phyloP scores from a whole-genome alignment of 2,888 invertebrate species.

The Epirrhoe tristata region DNA sequence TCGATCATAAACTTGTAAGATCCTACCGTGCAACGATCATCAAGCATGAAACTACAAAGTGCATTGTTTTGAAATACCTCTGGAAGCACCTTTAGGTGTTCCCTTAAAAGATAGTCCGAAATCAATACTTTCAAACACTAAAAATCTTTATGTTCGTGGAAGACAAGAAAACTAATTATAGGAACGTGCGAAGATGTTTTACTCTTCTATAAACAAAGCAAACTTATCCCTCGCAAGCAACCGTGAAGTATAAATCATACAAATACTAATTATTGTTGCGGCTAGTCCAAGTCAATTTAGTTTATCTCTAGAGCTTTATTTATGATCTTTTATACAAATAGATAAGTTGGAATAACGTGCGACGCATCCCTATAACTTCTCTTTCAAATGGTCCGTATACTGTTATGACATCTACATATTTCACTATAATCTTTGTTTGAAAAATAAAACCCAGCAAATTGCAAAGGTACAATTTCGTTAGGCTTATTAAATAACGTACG shows the following conservation, averaged over 20 bases:
- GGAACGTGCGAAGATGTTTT: constrained; percentile 4
- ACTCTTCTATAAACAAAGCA: constrained; percentile 31
- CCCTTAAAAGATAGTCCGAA: not conserved
- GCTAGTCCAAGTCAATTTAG: constrained; percentile 74
- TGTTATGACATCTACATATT: constrained; percentile 67
- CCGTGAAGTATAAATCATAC: constrained; percentile 57
- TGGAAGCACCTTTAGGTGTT: not conserved
- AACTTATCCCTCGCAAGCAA: constrained; percentile 32
- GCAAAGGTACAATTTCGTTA: constrained; percentile 51
- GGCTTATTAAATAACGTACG: constrained; percentile 69
- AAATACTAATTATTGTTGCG: constrained; percentile 72
- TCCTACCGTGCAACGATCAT: no score
- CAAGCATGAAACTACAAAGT: no score
- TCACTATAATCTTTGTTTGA: constrained; percentile 56
- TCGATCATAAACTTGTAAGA: not conserved
- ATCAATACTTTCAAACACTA: not conserved
- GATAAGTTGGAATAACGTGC: constrained; percentile 57
- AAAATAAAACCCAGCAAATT: constrained; percentile 51
- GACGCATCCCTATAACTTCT: constrained; percentile 68
- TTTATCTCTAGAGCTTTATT: constrained; percentile 59
- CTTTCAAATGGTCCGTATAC: constrained; percentile 69
- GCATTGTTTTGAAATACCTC: no score
- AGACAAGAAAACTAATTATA: constrained; percentile 3
- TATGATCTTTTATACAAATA: constrained; percentile 67
- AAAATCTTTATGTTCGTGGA: not conserved